Base-by-base conservation (phyloP, 2,888 invertebrate species). In the Pristionchus arcanus region DNA sequence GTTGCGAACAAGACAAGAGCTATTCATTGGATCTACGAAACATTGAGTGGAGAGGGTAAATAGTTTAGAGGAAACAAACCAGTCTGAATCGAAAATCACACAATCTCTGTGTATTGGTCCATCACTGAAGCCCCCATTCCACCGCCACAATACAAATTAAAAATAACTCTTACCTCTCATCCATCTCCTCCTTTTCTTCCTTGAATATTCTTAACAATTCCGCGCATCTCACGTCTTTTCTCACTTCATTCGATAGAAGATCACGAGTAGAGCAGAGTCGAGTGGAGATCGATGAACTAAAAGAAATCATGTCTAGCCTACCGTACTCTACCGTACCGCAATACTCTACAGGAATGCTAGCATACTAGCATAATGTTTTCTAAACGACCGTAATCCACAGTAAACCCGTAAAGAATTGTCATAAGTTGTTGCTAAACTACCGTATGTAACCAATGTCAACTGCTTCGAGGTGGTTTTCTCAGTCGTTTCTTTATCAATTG, bases 181-280 rank as follows among this genome's bases (percentile, higher is more conserved):
- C 83, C 25, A 21, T 21, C 49, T 49, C 28, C n/a, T 55, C 84
- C 31, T 83, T 34, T 16, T 83, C 53, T 19, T 83, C 83, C n/a
- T 53, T 55, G 49, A 85, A 85, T 31, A 85, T 55, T 2, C 49
- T 85, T 21, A 85, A 21, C 34, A 85, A 59, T 13, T 34, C 34
- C 1, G 34, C 13, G n/a, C 84, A 85, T 85, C 28, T 85, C 59
- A 85, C 59, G 34, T 85, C 84, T 9, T 85, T 59, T 19, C 59
- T 59, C 84, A 85, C 59, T 34, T 37, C 59, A 16, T n/a, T 85
- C 84, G 84, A 85, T 15, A 85, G 59, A 7, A 85, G 28, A 81
- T 81, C 49, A 85, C 59, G 84, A 55, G 84, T 59, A n/a, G 84
- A 81, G 28, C 49, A 81, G 81, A 81, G 81, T 53, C 81, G 81